phyloP scores from a whole-genome alignment of 2,797 vertebrate species.

The Coracias cyanogaster region DNA sequence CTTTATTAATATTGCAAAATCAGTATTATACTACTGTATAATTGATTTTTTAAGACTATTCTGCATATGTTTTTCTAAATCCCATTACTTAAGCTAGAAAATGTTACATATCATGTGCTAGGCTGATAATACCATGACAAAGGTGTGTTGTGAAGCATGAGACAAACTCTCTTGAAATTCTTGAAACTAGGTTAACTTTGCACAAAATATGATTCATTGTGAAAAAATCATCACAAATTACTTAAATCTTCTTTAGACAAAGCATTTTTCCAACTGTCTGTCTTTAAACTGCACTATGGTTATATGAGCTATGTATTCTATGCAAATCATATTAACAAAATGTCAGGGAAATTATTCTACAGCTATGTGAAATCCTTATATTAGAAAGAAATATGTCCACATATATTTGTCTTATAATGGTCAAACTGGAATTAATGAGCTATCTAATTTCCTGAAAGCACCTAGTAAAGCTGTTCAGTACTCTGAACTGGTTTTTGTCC shows the following conservation, averaged over 20 bases:
- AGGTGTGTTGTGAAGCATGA: not conserved
- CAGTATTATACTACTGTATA: conserved; percentile 73
- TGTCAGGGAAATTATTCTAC: not conserved
- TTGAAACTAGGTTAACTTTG: not conserved
- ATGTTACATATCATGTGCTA: not conserved
- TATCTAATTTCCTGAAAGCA: not conserved
- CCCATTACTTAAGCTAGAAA: conserved; percentile 49
- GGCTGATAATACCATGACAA: not conserved
- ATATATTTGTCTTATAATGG: not conserved
- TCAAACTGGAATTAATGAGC: not conserved
- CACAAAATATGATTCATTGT: not conserved
- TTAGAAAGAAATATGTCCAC: not conserved
- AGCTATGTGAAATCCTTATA: not conserved
- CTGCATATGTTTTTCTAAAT: conserved; percentile 69
- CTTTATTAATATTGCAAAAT: conserved; percentile 79
- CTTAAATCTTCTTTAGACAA: not conserved
- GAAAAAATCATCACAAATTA: not conserved
- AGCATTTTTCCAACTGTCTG: not conserved
- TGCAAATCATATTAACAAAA: not conserved
- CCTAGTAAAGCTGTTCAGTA: not conserved
- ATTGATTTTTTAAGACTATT: conserved; percentile 76
- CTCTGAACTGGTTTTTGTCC: not conserved
- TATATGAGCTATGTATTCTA: not conserved
- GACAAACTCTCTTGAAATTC: not conserved
- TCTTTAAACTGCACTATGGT: not conserved